Percentiles rank a stretch among this genome's conserved stretches.
Conservation (phyloP, 2,888 invertebrate genomes). For the Pantelozetes paolii region DNA sequence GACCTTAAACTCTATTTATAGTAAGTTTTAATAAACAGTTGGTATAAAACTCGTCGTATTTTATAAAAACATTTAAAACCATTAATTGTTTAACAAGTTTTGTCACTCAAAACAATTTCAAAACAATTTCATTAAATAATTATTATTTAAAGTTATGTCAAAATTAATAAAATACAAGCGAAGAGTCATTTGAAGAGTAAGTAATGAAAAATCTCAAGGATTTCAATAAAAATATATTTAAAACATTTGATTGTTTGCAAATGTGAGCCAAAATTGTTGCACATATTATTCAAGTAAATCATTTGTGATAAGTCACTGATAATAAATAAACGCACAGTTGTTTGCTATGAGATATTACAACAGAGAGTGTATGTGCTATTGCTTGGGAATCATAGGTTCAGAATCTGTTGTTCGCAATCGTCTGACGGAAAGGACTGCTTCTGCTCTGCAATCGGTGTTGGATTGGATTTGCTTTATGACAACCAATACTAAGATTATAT, state of each 20-base stretch:
- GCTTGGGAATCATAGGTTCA: not conserved
- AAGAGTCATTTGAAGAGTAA: too few relatives aligned
- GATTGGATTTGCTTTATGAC: not conserved
- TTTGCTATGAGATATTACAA: not conserved
- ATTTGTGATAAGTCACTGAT: too few relatives aligned
- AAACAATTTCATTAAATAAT: not conserved
- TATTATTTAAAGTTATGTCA: not conserved
- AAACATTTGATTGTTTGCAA: not conserved
- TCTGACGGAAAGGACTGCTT: not conserved
- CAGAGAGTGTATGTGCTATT: not conserved
- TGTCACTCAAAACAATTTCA: not conserved
- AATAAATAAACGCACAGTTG: not conserved
- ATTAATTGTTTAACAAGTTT: not conserved
- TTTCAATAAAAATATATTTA: not conserved
- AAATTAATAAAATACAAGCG: not conserved
- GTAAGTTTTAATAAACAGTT: not conserved
- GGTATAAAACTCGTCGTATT: not conserved
- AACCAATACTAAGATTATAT: too few relatives aligned
- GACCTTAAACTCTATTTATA: conserved; percentile 1
- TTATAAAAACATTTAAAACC: not conserved
- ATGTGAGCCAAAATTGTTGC: not conserved
- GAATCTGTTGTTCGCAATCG: not conserved
- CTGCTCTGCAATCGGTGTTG: not conserved
- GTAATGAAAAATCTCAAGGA: not conserved
- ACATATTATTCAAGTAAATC: not conserved